Conservation (phyloP, 2,888 invertebrate species). For the Plemyria rubiginata region DNA sequence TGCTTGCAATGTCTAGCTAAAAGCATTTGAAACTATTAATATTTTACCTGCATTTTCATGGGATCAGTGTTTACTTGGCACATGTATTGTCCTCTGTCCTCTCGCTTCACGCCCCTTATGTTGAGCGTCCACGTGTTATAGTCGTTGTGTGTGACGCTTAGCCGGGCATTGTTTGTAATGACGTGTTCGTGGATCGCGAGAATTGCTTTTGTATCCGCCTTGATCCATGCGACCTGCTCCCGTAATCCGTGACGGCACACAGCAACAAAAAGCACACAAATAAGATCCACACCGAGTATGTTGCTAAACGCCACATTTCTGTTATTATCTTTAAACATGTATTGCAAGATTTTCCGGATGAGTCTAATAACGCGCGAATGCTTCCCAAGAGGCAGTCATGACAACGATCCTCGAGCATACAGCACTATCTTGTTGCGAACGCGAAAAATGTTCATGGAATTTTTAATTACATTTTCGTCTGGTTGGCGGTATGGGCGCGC, state of each 20-base stretch:
- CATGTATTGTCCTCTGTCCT: slow-evolving; percentile 96
- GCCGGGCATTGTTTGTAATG: slow-evolving; percentile 95
- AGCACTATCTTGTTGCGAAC: slow-evolving; percentile 83
- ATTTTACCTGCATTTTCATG: slow-evolving; percentile 95
- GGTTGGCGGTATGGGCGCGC: slow-evolving; percentile 78
- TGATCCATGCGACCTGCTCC: slow-evolving; percentile 96
- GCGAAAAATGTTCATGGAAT: slow-evolving; percentile 83
- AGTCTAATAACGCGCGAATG: slow-evolving; percentile 82
- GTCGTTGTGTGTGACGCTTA: slow-evolving; percentile 96
- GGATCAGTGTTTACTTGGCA: slow-evolving; percentile 98
- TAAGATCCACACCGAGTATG: slow-evolving; percentile 20
- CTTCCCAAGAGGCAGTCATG: slow-evolving; percentile 78
- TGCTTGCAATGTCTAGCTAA: slow-evolving; percentile 13
- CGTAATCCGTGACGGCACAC: slow-evolving; percentile 34
- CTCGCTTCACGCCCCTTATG: slow-evolving; percentile 92
- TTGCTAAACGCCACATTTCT: slow-evolving; percentile 54
- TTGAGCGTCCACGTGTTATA: slow-evolving; percentile 97
- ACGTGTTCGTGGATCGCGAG: slow-evolving; percentile 97
- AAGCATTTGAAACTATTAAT: slow-evolving; percentile 16
- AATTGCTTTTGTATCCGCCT: slow-evolving; percentile 96
- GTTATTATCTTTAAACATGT: slow-evolving; percentile 57
- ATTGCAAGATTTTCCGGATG: slow-evolving; percentile 72
- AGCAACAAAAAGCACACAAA: slow-evolving; percentile 24
- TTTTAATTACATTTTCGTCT: slow-evolving; percentile 85
- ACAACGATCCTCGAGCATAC: slow-evolving; percentile 76